phyloP scores from a whole-genome alignment of 2,888 invertebrate genomes.

The Oligia strigilis region DNA sequence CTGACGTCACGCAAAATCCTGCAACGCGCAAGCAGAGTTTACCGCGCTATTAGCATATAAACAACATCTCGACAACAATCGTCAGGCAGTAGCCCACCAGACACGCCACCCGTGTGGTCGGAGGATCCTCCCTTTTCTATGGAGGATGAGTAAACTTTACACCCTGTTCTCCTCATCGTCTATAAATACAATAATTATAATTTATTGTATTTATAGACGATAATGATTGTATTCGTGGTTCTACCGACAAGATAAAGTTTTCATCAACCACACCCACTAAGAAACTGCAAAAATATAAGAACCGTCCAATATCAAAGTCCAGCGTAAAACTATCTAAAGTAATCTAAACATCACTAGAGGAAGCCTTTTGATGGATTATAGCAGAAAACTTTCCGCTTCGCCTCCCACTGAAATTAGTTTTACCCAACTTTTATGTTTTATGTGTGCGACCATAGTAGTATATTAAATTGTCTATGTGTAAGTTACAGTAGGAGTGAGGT shows the following conservation, averaged over 20 bases:
- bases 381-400: slow-evolving; percentile 66
- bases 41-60: neutral
- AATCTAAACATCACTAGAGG: slow-evolving; percentile 35
- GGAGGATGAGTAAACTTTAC: neutral
- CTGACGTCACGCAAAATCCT: neutral
- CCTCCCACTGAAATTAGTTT: slow-evolving; percentile 74
- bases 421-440: slow-evolving; percentile 63
- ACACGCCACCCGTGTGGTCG: neutral
- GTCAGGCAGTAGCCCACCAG: neutral
- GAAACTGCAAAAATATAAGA: neutral
- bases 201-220: too few relatives aligned
- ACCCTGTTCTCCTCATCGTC: neutral
- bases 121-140: neutral
- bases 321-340: slow-evolving; percentile 17
- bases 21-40: neutral
- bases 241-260: neutral
- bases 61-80: neutral
- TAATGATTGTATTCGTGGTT: neutral
- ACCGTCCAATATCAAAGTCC: neutral
- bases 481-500: neutral
- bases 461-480: neutral
- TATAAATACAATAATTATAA: too few relatives aligned
- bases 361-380: slow-evolving; percentile 76
- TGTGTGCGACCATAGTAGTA: slow-evolving; percentile 1
- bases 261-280: neutral